Evolutionary conservation across 1,140 invertebrate genomes (phyloP).

Genomic region (Heliconius hewitsoni): DNA sequence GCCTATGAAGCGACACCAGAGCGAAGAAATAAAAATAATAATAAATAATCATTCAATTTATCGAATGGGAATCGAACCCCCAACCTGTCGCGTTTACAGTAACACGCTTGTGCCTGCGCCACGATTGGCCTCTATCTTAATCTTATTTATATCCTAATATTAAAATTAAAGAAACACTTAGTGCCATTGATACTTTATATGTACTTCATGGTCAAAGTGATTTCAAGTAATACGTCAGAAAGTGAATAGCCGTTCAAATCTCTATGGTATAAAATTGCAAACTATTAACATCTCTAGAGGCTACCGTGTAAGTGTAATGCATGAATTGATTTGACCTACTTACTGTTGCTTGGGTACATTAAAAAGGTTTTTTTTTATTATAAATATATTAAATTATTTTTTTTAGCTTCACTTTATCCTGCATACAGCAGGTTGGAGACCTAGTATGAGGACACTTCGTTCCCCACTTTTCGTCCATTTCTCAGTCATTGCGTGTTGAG

Average conservation of each 20-base stretch:
- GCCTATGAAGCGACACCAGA: no score
- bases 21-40: no score
- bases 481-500: no score
- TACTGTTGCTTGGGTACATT: background rate
- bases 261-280: slow-evolving; percentile 10
- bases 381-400: background rate
- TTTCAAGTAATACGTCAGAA: background rate
- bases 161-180: no score
- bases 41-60: no score
- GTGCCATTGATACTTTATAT: background rate
- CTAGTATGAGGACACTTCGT: background rate
- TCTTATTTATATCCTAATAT: no score
- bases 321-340: background rate
- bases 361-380: background rate
- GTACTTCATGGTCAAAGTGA: background rate
- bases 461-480: background rate
- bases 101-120: no score
- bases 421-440: background rate
- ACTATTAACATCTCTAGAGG: slow-evolving; percentile 7
- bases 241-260: background rate
- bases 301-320: slow-evolving; percentile 11
- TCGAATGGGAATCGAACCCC: no score
- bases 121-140: no score
- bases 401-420: background rate
- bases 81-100: no score